Conservation (phyloP, 2,113 vertebrate genomes). For the Peromyscus polionotus region DNA sequence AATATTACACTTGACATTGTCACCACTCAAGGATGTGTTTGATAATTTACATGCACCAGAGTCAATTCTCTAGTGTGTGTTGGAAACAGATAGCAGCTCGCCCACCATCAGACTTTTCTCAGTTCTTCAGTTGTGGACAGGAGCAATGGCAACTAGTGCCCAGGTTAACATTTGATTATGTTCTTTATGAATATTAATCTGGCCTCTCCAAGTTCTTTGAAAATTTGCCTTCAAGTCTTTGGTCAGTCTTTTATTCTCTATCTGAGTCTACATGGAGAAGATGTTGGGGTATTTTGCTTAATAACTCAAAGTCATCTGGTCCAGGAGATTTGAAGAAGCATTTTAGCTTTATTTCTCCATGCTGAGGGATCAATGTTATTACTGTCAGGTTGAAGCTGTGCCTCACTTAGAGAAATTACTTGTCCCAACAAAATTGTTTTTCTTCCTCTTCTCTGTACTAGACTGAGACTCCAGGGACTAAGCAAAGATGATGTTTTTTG, state of each 20-base stretch:
- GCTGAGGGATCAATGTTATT: background rate
- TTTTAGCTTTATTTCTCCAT: background rate
- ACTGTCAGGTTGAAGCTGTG: conserved; percentile 22
- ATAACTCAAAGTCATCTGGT: conserved; percentile 59
- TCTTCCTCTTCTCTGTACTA: conserved; percentile 56
- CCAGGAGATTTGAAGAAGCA: conserved; percentile 17
- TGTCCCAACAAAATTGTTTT: conserved; percentile 65
- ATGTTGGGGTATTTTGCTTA: background rate
- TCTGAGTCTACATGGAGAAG: conserved; percentile 32
- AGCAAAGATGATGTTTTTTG: conserved; percentile 54
- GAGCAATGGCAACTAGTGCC: background rate
- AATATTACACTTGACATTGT: background rate
- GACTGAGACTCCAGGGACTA: conserved; percentile 43
- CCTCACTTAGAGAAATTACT: conserved; percentile 40
- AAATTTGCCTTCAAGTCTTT: conserved; percentile 27
- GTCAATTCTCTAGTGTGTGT: background rate
- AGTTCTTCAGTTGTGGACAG: background rate
- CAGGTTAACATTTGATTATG: background rate
- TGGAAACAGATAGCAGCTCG: conserved; percentile 45
- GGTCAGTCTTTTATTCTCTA: background rate
- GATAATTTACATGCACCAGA: conserved; percentile 1
- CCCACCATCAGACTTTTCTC: background rate
- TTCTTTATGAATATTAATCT: background rate
- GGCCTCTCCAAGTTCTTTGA: background rate
- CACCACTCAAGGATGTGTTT: background rate